Percentiles rank a stretch among this genome's conserved stretches.
These are phyloP conservation scores for Polyommatus iphigenia DNA, from an alignment of 2,888 invertebrate genomes.

Conservation along the genomic window DNA sequence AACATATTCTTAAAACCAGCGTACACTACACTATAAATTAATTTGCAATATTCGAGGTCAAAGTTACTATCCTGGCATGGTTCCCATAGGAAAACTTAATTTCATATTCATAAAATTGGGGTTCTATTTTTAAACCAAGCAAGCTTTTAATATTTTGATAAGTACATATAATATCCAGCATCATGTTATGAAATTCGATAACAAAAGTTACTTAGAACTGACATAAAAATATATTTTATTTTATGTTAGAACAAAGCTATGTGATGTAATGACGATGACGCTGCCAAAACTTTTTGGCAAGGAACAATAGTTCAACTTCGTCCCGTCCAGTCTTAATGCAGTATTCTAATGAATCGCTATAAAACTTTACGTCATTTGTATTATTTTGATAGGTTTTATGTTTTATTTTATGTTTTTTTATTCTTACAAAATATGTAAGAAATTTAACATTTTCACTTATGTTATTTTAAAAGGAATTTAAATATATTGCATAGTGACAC, in stretches of 20 bases:
- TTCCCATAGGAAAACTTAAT: not conserved
- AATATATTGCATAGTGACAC: too few species aligned
- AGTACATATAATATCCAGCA: not conserved
- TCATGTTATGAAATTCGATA: slow-evolving; percentile 7
- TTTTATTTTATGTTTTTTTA: not conserved
- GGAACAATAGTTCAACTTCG: slow-evolving; percentile 13
- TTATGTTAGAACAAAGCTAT: slow-evolving; percentile 7
- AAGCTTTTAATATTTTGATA: not conserved
- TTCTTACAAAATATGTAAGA: not conserved
- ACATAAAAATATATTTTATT: slow-evolving; percentile 20
- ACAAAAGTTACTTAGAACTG: not conserved
- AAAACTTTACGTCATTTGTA: not conserved
- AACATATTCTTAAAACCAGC: not conserved
- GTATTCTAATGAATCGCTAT: slow-evolving; percentile 3
- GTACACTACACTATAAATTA: not conserved
- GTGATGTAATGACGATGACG: slow-evolving; percentile 26
- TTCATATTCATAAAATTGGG: not conserved
- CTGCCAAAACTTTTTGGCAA: slow-evolving; percentile 25
- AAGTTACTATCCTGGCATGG: not conserved
- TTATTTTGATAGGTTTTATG: not conserved
- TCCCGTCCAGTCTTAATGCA: slow-evolving; percentile 24
- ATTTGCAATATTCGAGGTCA: slow-evolving; percentile 8
- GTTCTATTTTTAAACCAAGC: not conserved
- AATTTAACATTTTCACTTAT: too few species aligned
- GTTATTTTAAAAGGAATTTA: too few species aligned